These are phyloP conservation scores for Serranochromis macrocephalus DNA, from an alignment of 2,113 vertebrate species.

Conservation along the genomic window DNA sequence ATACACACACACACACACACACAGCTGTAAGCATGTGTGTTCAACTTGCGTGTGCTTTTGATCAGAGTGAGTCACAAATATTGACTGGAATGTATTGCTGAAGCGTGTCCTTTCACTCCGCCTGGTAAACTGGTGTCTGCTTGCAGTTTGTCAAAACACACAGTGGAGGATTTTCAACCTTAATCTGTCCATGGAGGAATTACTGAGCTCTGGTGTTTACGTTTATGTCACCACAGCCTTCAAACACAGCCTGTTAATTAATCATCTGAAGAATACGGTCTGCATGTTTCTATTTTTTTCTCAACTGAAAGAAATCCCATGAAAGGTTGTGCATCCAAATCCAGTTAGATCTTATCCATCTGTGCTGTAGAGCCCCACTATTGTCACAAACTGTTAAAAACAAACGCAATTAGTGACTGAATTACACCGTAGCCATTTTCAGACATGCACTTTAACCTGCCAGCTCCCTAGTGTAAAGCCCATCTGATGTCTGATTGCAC, in stretches of 20 bases:
- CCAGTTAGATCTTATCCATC: background rate
- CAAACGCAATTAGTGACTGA: background rate
- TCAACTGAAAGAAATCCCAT: background rate
- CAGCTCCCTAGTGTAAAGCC: background rate
- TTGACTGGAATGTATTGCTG: background rate
- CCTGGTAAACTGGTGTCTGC: background rate
- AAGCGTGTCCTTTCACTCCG: background rate
- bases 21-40: background rate
- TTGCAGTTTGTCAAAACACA: background rate
- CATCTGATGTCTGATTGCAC: background rate
- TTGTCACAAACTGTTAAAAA: background rate
- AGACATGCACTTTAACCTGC: background rate
- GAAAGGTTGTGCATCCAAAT: background rate
- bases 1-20: background rate
- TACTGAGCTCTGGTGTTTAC: background rate
- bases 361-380: background rate
- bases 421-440: background rate
- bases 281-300: background rate
- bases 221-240: background rate
- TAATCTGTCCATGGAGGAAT: background rate
- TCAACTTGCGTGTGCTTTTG: background rate
- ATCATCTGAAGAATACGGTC: fast-evolving
- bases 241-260: background rate
- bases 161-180: background rate
- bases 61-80: background rate